Evolutionary conservation across 2,113 vertebrate species (phyloP), one percentile per base, ranked within the genome.

Genomic region (Garra rufa): DNA sequence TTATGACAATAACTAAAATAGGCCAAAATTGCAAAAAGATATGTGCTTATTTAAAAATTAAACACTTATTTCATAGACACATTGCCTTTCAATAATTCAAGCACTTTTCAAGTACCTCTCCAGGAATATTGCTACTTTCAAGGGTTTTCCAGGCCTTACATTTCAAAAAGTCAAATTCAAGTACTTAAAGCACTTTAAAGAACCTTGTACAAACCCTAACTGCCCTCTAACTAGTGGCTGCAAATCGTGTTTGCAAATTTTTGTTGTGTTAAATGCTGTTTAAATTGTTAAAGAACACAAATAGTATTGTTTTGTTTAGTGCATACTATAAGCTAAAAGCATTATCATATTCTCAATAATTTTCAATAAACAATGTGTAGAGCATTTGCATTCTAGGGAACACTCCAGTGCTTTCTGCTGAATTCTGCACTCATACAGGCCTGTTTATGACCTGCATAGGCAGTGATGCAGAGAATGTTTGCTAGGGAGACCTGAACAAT

Each of bases 391-490:
- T 55, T 34, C 50, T 46, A 19, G 34, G 52, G 9, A 59, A 57
- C 17, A 38, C 48, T 76, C 15, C 24, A 4, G 41, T 0, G 13
- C 43, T 74, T 52, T 52, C 4, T 9, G 1, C 9, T 30, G 14
- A 28, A 15, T 6, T 75, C 73, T 41, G 50, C 50, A 19, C 2
- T 43, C 6, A 19, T 15, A 6, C 10, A 57, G 38, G 38, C 14
- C 34, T 10, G 38, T 26, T 79, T 21, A 26, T 80, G 77, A 80
- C 57, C 77, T 80, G 65, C 59, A 65, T 7, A 65, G 17, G 1
- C 77, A 80, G 43, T 48, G 57, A 80, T 30, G 24, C 15, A 80
- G 41, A 19, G 24, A 57, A 43, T 38, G 46, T 79, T 63, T 26
- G 57, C n/a, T 7, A 63, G 14, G 15, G 4, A 80, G 77, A 48